Conservation (phyloP, 2,888 invertebrate genomes). For the Heliconius cydno region DNA sequence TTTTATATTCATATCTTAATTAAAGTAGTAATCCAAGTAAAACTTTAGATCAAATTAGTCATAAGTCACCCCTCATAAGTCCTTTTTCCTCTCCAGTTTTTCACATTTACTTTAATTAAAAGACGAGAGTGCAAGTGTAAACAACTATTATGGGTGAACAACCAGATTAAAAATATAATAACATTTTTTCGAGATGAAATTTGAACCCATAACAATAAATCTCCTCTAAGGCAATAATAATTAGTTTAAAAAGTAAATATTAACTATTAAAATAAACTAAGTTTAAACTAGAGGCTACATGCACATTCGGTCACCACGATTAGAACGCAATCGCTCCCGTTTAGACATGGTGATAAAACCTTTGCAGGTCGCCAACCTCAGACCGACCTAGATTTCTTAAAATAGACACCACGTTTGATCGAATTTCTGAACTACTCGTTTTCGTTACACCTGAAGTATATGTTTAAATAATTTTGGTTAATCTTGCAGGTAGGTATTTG, state of each 20-base stretch:
- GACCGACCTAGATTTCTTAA: slow-evolving; percentile 55
- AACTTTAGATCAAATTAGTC: too few relatives aligned
- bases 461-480: background rate
- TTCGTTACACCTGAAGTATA: slow-evolving; percentile 11
- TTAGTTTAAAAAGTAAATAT: background rate
- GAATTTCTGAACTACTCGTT: slow-evolving; percentile 28
- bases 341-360: slow-evolving; percentile 51
- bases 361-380: slow-evolving; percentile 56
- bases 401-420: slow-evolving; percentile 49
- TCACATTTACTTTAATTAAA: too few relatives aligned
- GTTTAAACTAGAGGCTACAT: background rate
- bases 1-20: too few relatives aligned
- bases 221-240: background rate
- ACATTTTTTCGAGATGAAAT: too few relatives aligned
- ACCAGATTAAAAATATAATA: too few relatives aligned
- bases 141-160: too few relatives aligned
- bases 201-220: too few relatives aligned
- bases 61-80: too few relatives aligned
- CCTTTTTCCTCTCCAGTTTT: too few relatives aligned
- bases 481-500: background rate
- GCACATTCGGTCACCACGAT: slow-evolving; percentile 3
- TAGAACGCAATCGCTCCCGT: slow-evolving; percentile 45
- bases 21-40: too few relatives aligned
- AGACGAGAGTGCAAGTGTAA: too few relatives aligned
- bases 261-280: background rate